These are phyloP conservation scores for Bombus superbus DNA, from an alignment of 1,140 invertebrate genomes.

Conservation along the genomic window DNA sequence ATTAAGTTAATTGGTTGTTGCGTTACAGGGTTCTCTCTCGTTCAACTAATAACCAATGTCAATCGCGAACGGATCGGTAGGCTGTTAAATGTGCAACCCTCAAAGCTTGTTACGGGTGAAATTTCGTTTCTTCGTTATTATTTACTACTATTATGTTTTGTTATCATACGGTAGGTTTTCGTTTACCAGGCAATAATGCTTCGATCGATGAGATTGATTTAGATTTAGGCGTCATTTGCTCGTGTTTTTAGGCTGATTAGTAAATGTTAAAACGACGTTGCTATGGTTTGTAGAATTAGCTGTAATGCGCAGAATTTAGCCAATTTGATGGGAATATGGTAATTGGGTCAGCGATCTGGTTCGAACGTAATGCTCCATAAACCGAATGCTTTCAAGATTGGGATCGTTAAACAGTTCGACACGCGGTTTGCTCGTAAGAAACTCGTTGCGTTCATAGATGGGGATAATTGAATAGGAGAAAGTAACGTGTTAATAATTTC, in stretches of 20 bases:
- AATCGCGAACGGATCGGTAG: not conserved
- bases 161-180: no score
- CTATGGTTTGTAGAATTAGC: not conserved
- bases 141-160: no score
- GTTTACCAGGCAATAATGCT: no score
- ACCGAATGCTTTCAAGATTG: not conserved
- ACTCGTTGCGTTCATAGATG: no score
- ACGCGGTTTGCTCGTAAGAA: not conserved
- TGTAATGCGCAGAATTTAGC: not conserved
- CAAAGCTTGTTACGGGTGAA: no score
- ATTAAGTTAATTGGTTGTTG: constrained; percentile 8
- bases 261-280: not conserved
- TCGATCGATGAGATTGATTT: not conserved
- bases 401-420: not conserved
- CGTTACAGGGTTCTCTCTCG: not conserved
- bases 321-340: not conserved
- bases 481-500: no score
- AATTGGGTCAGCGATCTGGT: not conserved
- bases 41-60: not conserved
- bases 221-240: not conserved
- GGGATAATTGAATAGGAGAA: no score
- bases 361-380: not conserved
- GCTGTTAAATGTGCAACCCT: no score
- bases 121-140: no score
- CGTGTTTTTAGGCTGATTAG: not conserved